phyloP scores from a whole-genome alignment of 2,113 vertebrate species.

The Laterallus jamaicensis region DNA sequence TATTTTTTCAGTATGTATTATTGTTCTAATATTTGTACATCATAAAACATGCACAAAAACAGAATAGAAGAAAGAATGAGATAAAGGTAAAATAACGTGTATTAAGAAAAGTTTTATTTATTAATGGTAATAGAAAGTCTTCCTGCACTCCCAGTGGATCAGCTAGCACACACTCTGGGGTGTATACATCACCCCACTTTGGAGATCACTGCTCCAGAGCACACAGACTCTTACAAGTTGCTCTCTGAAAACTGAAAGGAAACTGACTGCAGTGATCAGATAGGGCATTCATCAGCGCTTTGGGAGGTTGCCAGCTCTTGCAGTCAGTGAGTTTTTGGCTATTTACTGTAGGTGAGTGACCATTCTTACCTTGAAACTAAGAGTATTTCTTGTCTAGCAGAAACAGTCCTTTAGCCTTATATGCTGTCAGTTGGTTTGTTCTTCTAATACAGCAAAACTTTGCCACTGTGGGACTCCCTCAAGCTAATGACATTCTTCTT shows the following conservation, averaged over 20 bases:
- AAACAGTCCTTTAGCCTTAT: not conserved
- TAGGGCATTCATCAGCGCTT: not conserved
- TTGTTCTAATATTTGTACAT: not conserved
- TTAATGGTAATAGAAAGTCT: not conserved
- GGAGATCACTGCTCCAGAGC: not conserved
- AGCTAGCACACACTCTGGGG: fast-evolving
- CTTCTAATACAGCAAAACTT: not conserved
- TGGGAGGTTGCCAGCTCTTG: not conserved
- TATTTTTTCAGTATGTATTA: not conserved
- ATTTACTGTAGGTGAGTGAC: not conserved
- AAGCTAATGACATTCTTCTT: not conserved
- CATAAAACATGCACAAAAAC: not conserved
- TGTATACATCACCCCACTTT: not conserved
- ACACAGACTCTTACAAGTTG: not conserved
- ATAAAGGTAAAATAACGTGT: not conserved
- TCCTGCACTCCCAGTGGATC: fast-evolving
- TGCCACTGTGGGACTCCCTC: not conserved
- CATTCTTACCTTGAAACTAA: not conserved
- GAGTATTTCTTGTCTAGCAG: not conserved
- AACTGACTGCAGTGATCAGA: not conserved
- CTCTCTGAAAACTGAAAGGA: not conserved
- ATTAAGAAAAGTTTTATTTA: not conserved
- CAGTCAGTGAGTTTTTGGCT: not conserved
- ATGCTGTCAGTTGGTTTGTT: not conserved
- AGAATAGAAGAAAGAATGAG: not conserved